phyloP scores from a whole-genome alignment of 2,797 vertebrate species.

The Percopsis omiscomaycus region DNA sequence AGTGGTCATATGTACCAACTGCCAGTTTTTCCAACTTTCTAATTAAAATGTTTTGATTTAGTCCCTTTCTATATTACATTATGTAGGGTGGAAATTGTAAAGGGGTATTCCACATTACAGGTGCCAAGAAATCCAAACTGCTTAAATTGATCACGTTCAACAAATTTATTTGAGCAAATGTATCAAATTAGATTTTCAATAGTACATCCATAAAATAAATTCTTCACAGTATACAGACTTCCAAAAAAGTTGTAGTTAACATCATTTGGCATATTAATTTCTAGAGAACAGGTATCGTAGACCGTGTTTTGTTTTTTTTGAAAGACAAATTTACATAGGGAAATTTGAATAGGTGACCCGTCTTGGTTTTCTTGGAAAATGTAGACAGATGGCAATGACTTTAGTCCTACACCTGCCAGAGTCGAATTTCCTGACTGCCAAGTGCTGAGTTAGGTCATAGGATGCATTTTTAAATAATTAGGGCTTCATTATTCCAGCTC shows the following conservation, averaged over 20 bases:
- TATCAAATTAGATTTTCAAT: slow-evolving; percentile 72
- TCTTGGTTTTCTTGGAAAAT: slow-evolving; percentile 14
- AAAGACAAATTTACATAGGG: slow-evolving; percentile 43
- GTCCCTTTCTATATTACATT: neutral
- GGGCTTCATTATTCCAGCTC: slow-evolving; percentile 18
- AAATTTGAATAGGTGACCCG: slow-evolving; percentile 18
- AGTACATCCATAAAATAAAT: slow-evolving; percentile 72
- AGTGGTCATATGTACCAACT: slow-evolving; percentile 66
- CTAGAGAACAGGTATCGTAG: slow-evolving; percentile 50
- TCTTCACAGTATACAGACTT: slow-evolving; percentile 72
- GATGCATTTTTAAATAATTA: neutral
- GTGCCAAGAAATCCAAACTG: neutral
- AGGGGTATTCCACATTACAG: neutral
- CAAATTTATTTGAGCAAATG: slow-evolving; percentile 78
- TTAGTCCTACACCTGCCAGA: slow-evolving; percentile 24
- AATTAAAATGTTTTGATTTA: slow-evolving; percentile 75
- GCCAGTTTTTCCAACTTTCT: slow-evolving; percentile 76
- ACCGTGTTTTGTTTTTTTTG: neutral
- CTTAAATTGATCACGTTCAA: slow-evolving; percentile 47
- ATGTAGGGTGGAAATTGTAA: neutral
- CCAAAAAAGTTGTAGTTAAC: slow-evolving; percentile 44
- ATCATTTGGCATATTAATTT: slow-evolving; percentile 63
- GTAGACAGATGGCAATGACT: slow-evolving; percentile 33
- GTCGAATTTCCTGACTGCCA: slow-evolving; percentile 15
- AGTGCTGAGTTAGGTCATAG: slow-evolving; percentile 13